These are phyloP conservation scores for Acrossocheilus fasciatus DNA, from an alignment of 2,797 vertebrate genomes.

Conservation along the genomic window DNA sequence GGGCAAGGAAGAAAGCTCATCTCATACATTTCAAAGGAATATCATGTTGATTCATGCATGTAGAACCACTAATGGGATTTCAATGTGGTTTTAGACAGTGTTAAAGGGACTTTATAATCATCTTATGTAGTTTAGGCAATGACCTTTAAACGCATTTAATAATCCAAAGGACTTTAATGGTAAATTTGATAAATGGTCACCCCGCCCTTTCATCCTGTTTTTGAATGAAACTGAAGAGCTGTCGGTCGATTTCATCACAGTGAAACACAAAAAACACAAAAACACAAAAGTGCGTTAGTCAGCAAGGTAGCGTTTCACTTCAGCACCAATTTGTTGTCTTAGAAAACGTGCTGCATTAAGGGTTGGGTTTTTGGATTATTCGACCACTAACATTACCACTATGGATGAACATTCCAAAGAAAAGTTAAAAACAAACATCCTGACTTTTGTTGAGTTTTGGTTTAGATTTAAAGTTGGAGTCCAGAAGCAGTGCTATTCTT, in stretches of 20 bases:
- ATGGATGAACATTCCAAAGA: neutral
- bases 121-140: conserved; percentile 77
- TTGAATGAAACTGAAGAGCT: conserved; percentile 10
- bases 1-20: conserved; percentile 68
- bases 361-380: conserved; percentile 1
- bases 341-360: conserved; percentile 21
- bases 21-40: conserved; percentile 74
- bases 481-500: conserved; percentile 45
- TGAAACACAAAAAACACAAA: neutral
- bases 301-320: conserved; percentile 1
- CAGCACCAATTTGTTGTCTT: conserved; percentile 14
- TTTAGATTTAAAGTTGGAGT: neutral
- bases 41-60: conserved; percentile 78
- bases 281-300: neutral
- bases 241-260: conserved; percentile 3
- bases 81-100: conserved; percentile 74
- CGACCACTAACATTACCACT: neutral
- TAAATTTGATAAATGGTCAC: conserved; percentile 42
- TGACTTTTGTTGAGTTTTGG: neutral
- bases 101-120: conserved; percentile 87
- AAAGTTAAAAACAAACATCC: neutral
- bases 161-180: conserved; percentile 60
- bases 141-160: conserved; percentile 79
- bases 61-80: conserved; percentile 70
- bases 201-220: conserved; percentile 45